Evolutionary conservation across 2,888 invertebrate genomes (phyloP).

Genomic region (Leptura quadrifasciata): DNA sequence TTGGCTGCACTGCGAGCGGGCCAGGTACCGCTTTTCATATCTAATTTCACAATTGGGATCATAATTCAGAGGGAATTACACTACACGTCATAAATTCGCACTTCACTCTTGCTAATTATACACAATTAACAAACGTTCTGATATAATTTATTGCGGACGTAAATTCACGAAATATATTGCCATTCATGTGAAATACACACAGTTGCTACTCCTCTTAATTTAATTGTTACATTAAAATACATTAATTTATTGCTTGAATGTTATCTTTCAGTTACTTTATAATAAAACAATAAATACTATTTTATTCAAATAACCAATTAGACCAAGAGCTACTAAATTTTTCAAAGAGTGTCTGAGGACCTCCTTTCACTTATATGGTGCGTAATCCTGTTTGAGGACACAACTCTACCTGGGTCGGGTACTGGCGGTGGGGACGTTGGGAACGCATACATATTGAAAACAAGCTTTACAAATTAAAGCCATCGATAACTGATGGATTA

Average conservation of each 20-base stretch:
- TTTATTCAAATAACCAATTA: no score
- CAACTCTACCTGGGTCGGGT: no score
- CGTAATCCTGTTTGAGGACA: no score
- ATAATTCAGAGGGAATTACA: slow-evolving; percentile 69
- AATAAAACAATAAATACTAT: no score
- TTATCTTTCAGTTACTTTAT: not conserved
- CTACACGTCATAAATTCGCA: slow-evolving; percentile 57
- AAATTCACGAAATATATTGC: slow-evolving; percentile 53
- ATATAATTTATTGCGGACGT: slow-evolving; percentile 70
- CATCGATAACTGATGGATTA: no score
- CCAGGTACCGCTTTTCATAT: slow-evolving; percentile 66
- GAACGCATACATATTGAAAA: no score
- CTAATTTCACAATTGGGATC: slow-evolving; percentile 73
- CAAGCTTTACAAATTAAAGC: no score
- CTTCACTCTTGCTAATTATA: slow-evolving; percentile 63
- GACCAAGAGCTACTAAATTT: no score
- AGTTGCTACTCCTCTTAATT: slow-evolving; percentile 36
- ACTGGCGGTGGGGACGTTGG: no score
- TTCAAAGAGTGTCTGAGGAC: no score
- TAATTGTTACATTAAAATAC: slow-evolving; percentile 24
- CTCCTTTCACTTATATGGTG: no score
- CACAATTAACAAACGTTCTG: slow-evolving; percentile 63
- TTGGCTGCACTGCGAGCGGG: slow-evolving; percentile 53
- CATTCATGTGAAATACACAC: slow-evolving; percentile 23
- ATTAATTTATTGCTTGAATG: not conserved